A percentile compares a stretch with the other conserved stretches of the same genome.
phyloP scores from a whole-genome alignment of 2,113 vertebrate genomes.

The Brachypodius melanocephalos region DNA sequence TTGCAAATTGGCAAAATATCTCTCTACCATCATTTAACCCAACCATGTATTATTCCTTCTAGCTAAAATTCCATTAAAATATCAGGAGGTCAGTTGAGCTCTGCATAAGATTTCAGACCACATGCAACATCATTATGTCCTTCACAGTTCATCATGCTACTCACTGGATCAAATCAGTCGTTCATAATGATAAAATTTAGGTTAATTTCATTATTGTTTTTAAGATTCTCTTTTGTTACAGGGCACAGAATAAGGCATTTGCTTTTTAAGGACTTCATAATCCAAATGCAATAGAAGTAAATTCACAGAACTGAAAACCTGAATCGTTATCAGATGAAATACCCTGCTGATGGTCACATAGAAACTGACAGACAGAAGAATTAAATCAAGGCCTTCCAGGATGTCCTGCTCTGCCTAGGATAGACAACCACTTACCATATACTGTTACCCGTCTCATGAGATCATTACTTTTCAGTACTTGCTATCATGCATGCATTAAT shows the following conservation, averaged over 20 bases:
- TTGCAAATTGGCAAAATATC: constrained; percentile 56
- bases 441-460: background rate
- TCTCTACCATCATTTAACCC: constrained; percentile 46
- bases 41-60: constrained; percentile 42
- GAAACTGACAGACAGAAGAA: background rate
- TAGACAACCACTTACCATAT: background rate
- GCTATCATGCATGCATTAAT: background rate
- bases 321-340: background rate
- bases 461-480: background rate
- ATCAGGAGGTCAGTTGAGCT: constrained; percentile 18
- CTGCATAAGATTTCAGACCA: constrained; percentile 46
- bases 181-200: background rate
- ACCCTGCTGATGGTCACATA: background rate
- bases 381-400: background rate
- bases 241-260: background rate
- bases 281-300: background rate
- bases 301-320: background rate
- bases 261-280: background rate
- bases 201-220: background rate
- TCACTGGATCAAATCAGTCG: background rate
- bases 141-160: background rate
- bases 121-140: constrained; percentile 10
- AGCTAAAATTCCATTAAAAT: constrained; percentile 62
- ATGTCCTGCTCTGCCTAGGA: background rate
- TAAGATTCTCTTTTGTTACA: background rate